Evolutionary conservation across 2,888 invertebrate species (phyloP).

Genomic region (Monochamus alternatus): DNA sequence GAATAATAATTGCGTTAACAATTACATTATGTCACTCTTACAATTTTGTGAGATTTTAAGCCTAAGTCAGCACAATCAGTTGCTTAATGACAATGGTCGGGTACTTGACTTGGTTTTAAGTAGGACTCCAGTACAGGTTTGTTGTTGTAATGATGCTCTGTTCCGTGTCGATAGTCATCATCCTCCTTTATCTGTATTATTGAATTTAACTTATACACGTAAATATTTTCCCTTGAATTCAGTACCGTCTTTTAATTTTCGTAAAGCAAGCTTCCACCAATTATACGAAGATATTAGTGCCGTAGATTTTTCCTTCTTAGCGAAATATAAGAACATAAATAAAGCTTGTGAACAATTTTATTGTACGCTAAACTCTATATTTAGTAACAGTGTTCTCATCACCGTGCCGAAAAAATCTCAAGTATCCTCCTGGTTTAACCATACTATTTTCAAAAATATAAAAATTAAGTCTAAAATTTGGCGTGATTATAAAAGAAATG

Average conservation of each 20-base stretch:
- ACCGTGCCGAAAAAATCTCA: not conserved
- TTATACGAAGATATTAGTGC: too few relatives aligned
- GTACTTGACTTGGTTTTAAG: not conserved
- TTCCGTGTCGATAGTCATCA: not conserved
- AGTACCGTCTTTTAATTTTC: not conserved
- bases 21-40: not conserved
- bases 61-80: not conserved
- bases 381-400: not conserved
- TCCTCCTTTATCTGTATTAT: not conserved
- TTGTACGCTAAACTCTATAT: not conserved
- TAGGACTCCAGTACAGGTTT: not conserved
- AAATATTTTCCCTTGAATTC: not conserved
- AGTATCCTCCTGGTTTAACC: not conserved
- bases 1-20: slow-evolving; percentile 42
- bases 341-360: not conserved
- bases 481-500: too few relatives aligned
- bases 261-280: not conserved
- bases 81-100: not conserved
- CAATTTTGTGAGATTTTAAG: not conserved
- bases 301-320: not conserved
- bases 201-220: not conserved
- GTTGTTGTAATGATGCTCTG: not conserved
- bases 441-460: not conserved
- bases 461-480: not conserved
- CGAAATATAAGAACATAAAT: not conserved